Conservation (phyloP, 2,888 invertebrate species). For the Odontomyia ornata region DNA sequence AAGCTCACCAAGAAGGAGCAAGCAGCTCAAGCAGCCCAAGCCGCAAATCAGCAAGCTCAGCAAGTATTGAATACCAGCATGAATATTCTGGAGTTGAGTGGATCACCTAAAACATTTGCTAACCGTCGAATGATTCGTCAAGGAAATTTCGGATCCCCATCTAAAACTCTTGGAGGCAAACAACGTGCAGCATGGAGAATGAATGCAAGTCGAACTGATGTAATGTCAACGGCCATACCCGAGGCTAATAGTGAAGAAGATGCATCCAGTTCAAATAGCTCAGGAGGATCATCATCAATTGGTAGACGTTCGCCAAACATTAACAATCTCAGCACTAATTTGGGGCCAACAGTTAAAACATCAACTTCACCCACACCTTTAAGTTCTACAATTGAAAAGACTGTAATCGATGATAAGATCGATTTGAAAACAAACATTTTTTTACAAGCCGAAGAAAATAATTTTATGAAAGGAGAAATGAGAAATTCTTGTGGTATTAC, state of each 20-base stretch:
- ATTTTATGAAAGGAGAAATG: slow-evolving; percentile 63
- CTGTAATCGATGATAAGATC: slow-evolving; percentile 55
- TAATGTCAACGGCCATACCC: slow-evolving; percentile 85
- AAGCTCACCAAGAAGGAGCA: slow-evolving; percentile 65
- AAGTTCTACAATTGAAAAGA: slow-evolving; percentile 60
- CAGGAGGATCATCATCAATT: slow-evolving; percentile 69
- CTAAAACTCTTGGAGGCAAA: slow-evolving; percentile 68
- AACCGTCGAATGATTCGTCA: slow-evolving; percentile 69
- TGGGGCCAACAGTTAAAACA: slow-evolving; percentile 56
- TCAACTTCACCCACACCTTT: slow-evolving; percentile 59
- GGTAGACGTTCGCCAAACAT: slow-evolving; percentile 65
- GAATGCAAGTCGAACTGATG: slow-evolving; percentile 79
- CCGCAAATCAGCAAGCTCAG: background rate
- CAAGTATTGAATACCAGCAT: slow-evolving; percentile 64
- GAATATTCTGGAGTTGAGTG: slow-evolving; percentile 75
- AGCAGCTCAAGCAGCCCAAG: slow-evolving; percentile 27
- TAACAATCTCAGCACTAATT: slow-evolving; percentile 56
- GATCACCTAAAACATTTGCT: slow-evolving; percentile 75
- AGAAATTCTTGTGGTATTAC: slow-evolving; percentile 54
- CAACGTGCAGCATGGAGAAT: slow-evolving; percentile 76
- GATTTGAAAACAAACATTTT: slow-evolving; percentile 63
- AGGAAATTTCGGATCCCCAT: slow-evolving; percentile 67
- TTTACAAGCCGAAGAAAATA: slow-evolving; percentile 63
- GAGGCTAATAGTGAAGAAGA: slow-evolving; percentile 85
- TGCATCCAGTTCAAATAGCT: slow-evolving; percentile 71